Evolutionary conservation across 2,113 vertebrate species (phyloP).

Genomic region (Leuciscus idus): DNA sequence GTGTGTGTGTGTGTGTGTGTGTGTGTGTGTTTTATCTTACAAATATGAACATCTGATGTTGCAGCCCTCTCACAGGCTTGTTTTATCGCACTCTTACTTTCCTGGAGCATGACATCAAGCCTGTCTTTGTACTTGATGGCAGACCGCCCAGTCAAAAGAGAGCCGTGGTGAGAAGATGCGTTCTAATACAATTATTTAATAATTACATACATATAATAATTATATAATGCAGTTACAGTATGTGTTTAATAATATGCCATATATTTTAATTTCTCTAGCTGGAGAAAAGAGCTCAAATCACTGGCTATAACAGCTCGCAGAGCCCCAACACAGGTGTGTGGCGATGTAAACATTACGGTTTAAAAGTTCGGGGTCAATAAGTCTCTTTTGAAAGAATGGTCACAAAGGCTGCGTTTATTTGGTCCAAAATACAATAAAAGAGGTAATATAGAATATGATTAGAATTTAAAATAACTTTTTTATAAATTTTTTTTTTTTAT

Average conservation of each 20-base stretch:
- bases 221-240: background rate
- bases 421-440: background rate
- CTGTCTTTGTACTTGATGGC: constrained; percentile 80
- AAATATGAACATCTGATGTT: background rate
- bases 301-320: constrained; percentile 61
- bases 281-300: constrained; percentile 70
- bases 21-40: constrained; percentile 8
- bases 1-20: too few species aligned
- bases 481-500: background rate
- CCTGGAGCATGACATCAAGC: constrained; percentile 79
- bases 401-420: too few species aligned
- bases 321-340: constrained; percentile 63
- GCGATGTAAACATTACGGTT: too few species aligned
- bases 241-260: background rate
- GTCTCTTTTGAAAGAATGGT: too few species aligned
- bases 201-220: background rate
- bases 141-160: constrained; percentile 73
- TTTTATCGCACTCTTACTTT: constrained; percentile 79
- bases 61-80: constrained; percentile 71
- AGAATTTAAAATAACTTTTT: too few species aligned
- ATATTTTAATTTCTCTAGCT: constrained; percentile 64
- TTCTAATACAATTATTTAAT: background rate
- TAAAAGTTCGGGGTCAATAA: too few species aligned
- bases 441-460: background rate
- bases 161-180: constrained; percentile 71